phyloP scores from a whole-genome alignment of 2,888 invertebrate genomes.

The Caenorhabditis becei region DNA sequence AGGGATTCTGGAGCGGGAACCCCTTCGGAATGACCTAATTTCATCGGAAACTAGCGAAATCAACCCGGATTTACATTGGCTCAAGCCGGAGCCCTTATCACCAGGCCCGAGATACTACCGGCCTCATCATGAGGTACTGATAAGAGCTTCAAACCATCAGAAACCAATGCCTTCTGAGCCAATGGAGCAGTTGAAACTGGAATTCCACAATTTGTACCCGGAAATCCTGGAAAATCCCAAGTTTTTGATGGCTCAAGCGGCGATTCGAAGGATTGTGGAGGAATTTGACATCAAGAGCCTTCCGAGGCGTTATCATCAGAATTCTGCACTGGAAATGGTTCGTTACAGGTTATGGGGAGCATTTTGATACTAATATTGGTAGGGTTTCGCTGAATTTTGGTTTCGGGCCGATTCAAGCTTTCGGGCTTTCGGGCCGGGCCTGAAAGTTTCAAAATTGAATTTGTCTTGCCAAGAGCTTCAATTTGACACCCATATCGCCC shows the following conservation, averaged over 20 bases:
- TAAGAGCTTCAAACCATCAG: neutral
- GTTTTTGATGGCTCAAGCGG: conserved; percentile 1
- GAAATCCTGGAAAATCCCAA: conserved; percentile 33
- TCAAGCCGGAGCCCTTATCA: conserved; percentile 49
- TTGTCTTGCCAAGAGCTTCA: neutral
- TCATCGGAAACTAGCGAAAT: conserved; percentile 60
- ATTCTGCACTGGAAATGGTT: conserved; percentile 50
- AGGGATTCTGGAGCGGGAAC: conserved; percentile 62
- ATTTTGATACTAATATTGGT: too few species aligned
- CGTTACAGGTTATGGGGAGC: neutral
- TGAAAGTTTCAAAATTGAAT: too few species aligned
- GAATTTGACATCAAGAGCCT: conserved; percentile 3
- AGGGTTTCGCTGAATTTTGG: too few species aligned
- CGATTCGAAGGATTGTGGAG: conserved; percentile 6
- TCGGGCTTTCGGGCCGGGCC: too few species aligned
- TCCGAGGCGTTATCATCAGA: conserved; percentile 33
- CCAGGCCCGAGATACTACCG: conserved; percentile 91
- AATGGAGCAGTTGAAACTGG: neutral
- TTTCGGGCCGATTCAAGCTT: too few species aligned
- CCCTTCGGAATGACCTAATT: conserved; percentile 60
- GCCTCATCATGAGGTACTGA: conserved; percentile 91
- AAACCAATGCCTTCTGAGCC: neutral
- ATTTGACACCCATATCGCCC: neutral
- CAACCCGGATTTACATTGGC: conserved; percentile 72
- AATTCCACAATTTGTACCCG: conserved; percentile 42